Evolutionary conservation across 2,888 invertebrate species (phyloP), one percentile per base, ranked within the genome.

Genomic region (Alentia gelatinosa): DNA sequence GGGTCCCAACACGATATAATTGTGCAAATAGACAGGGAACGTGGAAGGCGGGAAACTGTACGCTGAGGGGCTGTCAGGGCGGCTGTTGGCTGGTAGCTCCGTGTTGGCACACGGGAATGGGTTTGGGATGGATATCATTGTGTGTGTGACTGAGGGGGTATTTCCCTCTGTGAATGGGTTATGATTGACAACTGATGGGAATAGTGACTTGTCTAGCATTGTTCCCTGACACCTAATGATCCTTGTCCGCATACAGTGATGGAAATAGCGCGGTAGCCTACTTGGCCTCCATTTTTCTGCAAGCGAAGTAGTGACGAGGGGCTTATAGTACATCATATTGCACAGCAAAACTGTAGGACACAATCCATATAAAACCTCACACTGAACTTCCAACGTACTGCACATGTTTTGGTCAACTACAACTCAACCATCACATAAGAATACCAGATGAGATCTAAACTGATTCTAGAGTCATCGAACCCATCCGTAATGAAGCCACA

Each of bases 1-100:
- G 47, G 47, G 12, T 86, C 47, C 86, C 86, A 12, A 83, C 12
- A 30, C 47, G 86, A 50, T 50, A 86, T 86, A 86, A 86, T 86
- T 42, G 86, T 86, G 47, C 86, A 42, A 86, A 86, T 86, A 47
- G 33, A 47, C 35, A 35, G 37, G 15, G 19, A 35, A 9, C 12
- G 15, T 35, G 15, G 79, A 39, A 39, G 37, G 79, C n/a, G 79
- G 15, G 37, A 35, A 26, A n/a, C n/a, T n/a, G n/a, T 74, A 12
- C 37, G 79, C 39, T 35, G 79, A 23, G 35, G 39, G 39, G 79
- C 63, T 63, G 15, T n/a, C 5, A n/a, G n/a, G 15, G 63, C 47
- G 63, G 63, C 19, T 63, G 63, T 63, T 12, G 63, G 63, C n/a
- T 5, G n/a, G n/a, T n/a, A 12, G n/a, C n/a, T n/a, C n/a, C n/a